A percentile compares a stretch with the other conserved stretches of the same genome.
Conservation (phyloP, 2,888 invertebrate species). For the Balanococcus diminutus region DNA sequence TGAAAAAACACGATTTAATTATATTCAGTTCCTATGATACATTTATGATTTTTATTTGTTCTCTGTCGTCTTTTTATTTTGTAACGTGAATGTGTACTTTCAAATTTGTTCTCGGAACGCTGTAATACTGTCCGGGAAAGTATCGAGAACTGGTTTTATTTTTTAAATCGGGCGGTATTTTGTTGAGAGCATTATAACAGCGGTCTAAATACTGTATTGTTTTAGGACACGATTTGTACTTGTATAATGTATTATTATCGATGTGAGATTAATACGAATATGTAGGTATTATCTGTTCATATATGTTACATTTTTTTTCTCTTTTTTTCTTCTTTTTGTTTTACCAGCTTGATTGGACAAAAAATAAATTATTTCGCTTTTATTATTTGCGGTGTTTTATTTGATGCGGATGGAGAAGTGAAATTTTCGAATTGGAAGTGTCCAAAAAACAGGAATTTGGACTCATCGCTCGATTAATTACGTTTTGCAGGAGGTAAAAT, state of each 20-base stretch:
- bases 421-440: too few species aligned
- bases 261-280: slow-evolving; percentile 5
- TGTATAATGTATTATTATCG: neutral
- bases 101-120: neutral
- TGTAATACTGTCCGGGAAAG: neutral
- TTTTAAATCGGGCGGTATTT: neutral
- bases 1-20: neutral
- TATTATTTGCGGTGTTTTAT: neutral
- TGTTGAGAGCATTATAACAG: slow-evolving; percentile 4
- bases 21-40: slow-evolving; percentile 14
- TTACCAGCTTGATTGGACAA: slow-evolving; percentile 42
- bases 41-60: neutral
- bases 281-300: slow-evolving; percentile 5
- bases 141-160: neutral
- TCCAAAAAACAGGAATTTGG: too few species aligned
- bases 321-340: slow-evolving; percentile 1
- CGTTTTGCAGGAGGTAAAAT: too few species aligned
- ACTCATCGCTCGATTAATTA: too few species aligned
- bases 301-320: slow-evolving; percentile 19
- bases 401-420: neutral
- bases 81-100: neutral
- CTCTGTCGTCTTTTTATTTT: neutral
- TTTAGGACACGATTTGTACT: slow-evolving; percentile 18
- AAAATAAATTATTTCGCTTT: slow-evolving; percentile 47
- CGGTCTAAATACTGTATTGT: slow-evolving; percentile 10